Evolutionary conservation across 2,888 invertebrate species (phyloP), one percentile per base, ranked within the genome.

Genomic region (Glyphotaelius pellucidus): DNA sequence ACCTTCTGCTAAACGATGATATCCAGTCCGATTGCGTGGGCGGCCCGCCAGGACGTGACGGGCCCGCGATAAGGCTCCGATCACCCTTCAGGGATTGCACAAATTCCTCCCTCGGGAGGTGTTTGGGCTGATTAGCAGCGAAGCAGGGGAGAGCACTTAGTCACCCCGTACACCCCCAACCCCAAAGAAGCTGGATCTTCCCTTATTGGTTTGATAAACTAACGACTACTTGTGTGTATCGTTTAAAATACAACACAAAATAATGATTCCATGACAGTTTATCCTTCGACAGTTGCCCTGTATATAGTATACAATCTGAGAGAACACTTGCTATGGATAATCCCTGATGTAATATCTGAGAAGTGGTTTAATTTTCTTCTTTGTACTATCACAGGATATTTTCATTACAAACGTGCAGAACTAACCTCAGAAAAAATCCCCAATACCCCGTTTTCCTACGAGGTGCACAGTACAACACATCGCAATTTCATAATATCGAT

Each of bases 101-200:
- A 86, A 93, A 93, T 92, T 90, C 92, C 86, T 90, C 93, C 91
- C 93, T 25, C 14, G 93, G 91, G 93, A 91, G 87, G 91, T 91
- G 93, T 93, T 93, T 92, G 93, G 91, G 81, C 93, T 93, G 93
- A 93, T 93, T 93, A 93, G 93, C 93, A 93, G 90, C 91, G 84
- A 90, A 92, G 85, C 88, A 85, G 89, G 84, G 92, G 92, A 92
- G 92, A 80, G 91, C 67, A 67, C 9, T 67, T n/a, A 67, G 67
- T 67, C 67, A 9, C 9, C 9, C 67, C 19, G 3, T n/a, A 67
- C 67, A 67, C 67, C 67, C 67, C 67, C 19, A 19, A 4, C 52
- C 19, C 52, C 67, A 67, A 25, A 19, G 25, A 52, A 80, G 35
- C 35, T 47, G 81, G 83, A 35, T 15, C 47, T 90, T 90, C 81